These are phyloP conservation scores for Lethrus apterus DNA, from an alignment of 1,140 invertebrate genomes.

Conservation along the genomic window DNA sequence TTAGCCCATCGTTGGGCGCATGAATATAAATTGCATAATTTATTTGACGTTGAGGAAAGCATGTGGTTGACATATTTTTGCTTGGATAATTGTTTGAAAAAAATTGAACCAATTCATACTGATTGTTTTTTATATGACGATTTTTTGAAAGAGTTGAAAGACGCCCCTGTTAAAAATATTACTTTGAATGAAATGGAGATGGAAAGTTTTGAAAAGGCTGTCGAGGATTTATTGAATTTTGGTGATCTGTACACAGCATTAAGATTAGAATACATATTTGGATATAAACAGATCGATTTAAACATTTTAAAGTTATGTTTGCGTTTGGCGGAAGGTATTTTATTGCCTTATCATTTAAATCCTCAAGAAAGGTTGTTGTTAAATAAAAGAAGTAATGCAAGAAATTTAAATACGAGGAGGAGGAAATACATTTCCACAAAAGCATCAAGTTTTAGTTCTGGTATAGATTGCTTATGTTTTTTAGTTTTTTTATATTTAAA, in stretches of 20 bases:
- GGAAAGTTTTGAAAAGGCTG: slow-evolving; percentile 28
- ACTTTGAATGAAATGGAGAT: slow-evolving; percentile 27
- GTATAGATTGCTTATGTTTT: not conserved
- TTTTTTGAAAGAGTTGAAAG: not conserved
- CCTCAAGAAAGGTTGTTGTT: slow-evolving; percentile 34
- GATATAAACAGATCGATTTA: slow-evolving; percentile 40
- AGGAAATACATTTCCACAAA: not conserved
- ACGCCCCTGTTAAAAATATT: not conserved
- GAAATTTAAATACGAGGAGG: slow-evolving; percentile 19
- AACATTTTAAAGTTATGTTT: slow-evolving; percentile 45
- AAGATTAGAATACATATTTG: slow-evolving; percentile 44
- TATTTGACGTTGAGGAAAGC: slow-evolving; percentile 45
- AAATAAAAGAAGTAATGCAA: slow-evolving; percentile 32
- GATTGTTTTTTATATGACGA: slow-evolving; percentile 8
- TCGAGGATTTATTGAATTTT: slow-evolving; percentile 37
- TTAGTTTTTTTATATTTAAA: slow-evolving; percentile 16
- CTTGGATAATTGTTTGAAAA: slow-evolving; percentile 42
- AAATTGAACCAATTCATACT: slow-evolving; percentile 32
- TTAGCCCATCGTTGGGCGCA: slow-evolving; percentile 49
- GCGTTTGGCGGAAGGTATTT: slow-evolving; percentile 43
- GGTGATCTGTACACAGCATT: slow-evolving; percentile 38
- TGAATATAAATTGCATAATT: slow-evolving; percentile 40
- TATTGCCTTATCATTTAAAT: slow-evolving; percentile 38
- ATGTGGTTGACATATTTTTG: slow-evolving; percentile 48
- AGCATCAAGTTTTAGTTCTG: slow-evolving; percentile 3